Conservation (phyloP, 2,888 invertebrate genomes). For the Alsophila aescularia region DNA sequence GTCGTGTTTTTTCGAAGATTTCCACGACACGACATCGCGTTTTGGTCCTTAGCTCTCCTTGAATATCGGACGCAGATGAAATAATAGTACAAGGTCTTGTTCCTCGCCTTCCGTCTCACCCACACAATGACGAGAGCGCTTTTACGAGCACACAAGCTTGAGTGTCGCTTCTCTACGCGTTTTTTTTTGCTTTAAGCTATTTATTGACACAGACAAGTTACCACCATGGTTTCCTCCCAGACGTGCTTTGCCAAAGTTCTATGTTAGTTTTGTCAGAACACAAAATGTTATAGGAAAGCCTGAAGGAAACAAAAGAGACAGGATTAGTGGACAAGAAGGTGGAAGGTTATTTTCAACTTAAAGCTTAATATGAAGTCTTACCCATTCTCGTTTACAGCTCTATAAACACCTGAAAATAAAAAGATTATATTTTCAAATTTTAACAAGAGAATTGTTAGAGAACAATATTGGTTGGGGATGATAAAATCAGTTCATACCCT, state of each 20-base stretch:
- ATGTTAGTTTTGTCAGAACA: conserved; percentile 68
- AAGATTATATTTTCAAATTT: neutral
- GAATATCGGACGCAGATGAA: too few species aligned
- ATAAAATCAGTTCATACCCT: conserved; percentile 48
- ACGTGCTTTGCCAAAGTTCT: conserved; percentile 62
- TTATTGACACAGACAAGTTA: conserved; percentile 44
- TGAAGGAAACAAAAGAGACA: conserved; percentile 41
- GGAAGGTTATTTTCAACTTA: conserved; percentile 8
- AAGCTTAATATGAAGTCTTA: conserved; percentile 44
- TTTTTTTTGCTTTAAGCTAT: too few species aligned
- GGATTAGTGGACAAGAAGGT: conserved; percentile 25
- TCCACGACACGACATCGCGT: too few species aligned
- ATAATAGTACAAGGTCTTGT: too few species aligned
- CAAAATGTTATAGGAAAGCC: conserved; percentile 63
- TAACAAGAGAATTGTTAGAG: too few species aligned
- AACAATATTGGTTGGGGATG: neutral
- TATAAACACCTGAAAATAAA: conserved; percentile 65
- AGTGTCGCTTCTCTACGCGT: too few species aligned
- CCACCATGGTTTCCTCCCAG: conserved; percentile 69
- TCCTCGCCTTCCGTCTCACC: too few species aligned
- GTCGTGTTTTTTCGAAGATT: too few species aligned
- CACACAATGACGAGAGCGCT: too few species aligned
- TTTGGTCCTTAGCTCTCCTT: too few species aligned
- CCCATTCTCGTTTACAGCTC: conserved; percentile 62
- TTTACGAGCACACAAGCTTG: too few species aligned